These are phyloP conservation scores for Ctenicera cuprea DNA, from an alignment of 2,888 invertebrate species.

Conservation along the genomic window DNA sequence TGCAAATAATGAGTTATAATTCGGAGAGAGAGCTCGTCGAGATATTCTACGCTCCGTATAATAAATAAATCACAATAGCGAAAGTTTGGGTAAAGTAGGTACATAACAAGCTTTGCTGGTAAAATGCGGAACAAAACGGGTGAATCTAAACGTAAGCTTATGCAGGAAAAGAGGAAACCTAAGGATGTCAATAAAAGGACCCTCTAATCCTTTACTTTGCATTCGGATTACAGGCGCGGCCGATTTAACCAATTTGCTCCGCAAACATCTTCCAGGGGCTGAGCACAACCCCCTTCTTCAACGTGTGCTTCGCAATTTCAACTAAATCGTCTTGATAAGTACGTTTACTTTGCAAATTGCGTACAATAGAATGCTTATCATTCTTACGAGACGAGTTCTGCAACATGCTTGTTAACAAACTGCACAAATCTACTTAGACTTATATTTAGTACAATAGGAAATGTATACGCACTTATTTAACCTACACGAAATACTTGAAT, in stretches of 20 bases:
- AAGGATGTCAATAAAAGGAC: conserved; percentile 66
- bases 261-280: conserved; percentile 64
- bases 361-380: conserved; percentile 53
- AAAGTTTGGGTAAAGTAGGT: conserved; percentile 51
- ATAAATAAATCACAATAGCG: conserved; percentile 53
- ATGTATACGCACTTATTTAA: too few relatives aligned
- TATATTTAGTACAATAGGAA: too few relatives aligned
- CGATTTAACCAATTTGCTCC: conserved; percentile 71
- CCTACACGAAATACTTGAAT: too few relatives aligned
- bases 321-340: conserved; percentile 56
- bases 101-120: conserved; percentile 51
- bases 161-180: conserved; percentile 54
- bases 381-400: conserved; percentile 39
- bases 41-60: conserved; percentile 50
- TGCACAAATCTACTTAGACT: conserved; percentile 27
- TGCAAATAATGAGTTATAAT: conserved; percentile 52
- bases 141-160: conserved; percentile 53
- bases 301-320: conserved; percentile 50
- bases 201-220: conserved; percentile 69
- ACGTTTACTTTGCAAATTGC: conserved; percentile 55
- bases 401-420: conserved; percentile 47
- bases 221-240: conserved; percentile 69
- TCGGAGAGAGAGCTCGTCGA: conserved; percentile 39
- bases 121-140: conserved; percentile 52
- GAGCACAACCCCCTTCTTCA: conserved; percentile 41